Evolutionary conservation across 2,888 invertebrate species (phyloP), one percentile per base, ranked within the genome.

Genomic region (Mamestra brassicae): DNA sequence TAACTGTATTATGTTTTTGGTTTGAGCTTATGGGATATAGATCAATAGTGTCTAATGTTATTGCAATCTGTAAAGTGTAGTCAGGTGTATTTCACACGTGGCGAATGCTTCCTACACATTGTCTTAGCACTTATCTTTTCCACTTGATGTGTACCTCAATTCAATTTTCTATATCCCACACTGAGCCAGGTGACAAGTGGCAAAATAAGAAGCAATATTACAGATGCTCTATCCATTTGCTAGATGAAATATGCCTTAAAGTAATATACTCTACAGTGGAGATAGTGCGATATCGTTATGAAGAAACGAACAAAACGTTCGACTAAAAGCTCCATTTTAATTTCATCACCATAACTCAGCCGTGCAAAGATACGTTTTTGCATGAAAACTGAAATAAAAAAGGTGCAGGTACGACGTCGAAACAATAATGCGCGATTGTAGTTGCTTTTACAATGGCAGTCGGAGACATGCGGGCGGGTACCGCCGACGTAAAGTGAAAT

Each of bases 351-450:
- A 92, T 93, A 95, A 93, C 93, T 93, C 92, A 92, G 89, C 91
- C 92, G 93, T 92, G 91, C 89, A 94, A 94, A 94, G 94, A 94
- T 94, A 94, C 92, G 92, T 92, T 93, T 94, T 92, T 93, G 92
- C 92, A 93, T 92, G 90, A 91, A 93, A 93, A 90, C 91, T 90
- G 91, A 91, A 93, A 95, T 94, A 94, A 95, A 95, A 75, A 95
- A 94, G 90, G 90, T 93, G 92, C 92, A 91, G 90, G 91, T 92
- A 93, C 91, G 90, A 89, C 91, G 92, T 92, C 92, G 93, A 95
- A 95, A 96, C 96, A 96, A 96, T 95, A 95, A 95, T 94, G 93
- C 92, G 90, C 94, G 94, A 95, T 95, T 95, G 96, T 95, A 94
- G 95, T 94, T 93, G 93, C 92, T 93, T 90, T 91, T 90, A 96